Conservation (phyloP, 2,888 invertebrate species). For the Hipparchia sbordonii region DNA sequence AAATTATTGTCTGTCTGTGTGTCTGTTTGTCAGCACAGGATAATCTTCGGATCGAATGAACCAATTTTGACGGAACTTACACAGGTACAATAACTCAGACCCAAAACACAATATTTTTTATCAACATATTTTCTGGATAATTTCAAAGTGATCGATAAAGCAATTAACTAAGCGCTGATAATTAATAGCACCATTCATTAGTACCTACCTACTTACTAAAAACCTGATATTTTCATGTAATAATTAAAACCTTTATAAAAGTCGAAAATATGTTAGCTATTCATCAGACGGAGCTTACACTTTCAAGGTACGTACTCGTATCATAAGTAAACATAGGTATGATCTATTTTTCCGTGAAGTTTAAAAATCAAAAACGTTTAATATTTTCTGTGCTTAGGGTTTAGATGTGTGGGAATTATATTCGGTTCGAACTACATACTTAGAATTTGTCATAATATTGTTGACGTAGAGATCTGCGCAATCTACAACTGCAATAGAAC, state of each 20-base stretch:
- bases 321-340: background rate
- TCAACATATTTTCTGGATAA: background rate
- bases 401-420: too few relatives aligned
- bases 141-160: background rate
- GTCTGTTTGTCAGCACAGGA: too few relatives aligned
- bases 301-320: slow-evolving; percentile 12
- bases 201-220: background rate
- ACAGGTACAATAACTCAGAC: too few relatives aligned
- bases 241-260: slow-evolving; percentile 14
- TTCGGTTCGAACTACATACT: too few relatives aligned
- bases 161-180: background rate
- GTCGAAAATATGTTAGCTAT: background rate
- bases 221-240: background rate
- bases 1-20: too few relatives aligned
- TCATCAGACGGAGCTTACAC: slow-evolving; percentile 22
- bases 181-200: slow-evolving; percentile 6
- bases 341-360: background rate
- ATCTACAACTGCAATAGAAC: too few relatives aligned
- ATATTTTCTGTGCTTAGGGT: too few relatives aligned
- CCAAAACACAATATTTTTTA: background rate
- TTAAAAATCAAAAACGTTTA: too few relatives aligned
- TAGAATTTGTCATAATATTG: too few relatives aligned
- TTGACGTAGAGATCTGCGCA: too few relatives aligned
- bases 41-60: too few relatives aligned
- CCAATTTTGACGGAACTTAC: too few relatives aligned